Conservation (phyloP, 1,140 invertebrate species). For the Pteromalus puparum region DNA sequence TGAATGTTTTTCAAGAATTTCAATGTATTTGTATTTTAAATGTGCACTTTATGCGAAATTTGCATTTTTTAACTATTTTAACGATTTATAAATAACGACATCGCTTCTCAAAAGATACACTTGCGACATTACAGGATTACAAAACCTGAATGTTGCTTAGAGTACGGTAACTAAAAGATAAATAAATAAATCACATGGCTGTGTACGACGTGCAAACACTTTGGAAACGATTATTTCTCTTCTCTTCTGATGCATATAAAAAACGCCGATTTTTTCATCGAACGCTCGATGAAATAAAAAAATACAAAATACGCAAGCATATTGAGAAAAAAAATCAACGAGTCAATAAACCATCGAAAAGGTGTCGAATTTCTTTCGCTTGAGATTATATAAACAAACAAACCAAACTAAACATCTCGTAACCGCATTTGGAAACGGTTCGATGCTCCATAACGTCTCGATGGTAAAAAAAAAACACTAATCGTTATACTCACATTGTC, state of each 20-base stretch:
- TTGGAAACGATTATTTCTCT: background rate
- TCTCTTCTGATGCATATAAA: background rate
- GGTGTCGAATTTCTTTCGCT: conserved; percentile 25
- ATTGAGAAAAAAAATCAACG: background rate
- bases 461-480: conserved; percentile 1
- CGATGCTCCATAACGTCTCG: conserved; percentile 3
- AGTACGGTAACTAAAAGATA: background rate
- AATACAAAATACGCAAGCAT: background rate
- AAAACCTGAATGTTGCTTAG: background rate
- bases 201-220: background rate
- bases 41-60: background rate
- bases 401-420: background rate
- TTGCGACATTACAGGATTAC: background rate
- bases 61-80: background rate
- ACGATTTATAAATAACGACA: background rate
- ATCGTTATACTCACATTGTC: conserved; percentile 4
- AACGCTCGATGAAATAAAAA: background rate
- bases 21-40: background rate
- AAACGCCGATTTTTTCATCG: conserved; percentile 12
- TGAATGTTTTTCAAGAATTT: background rate
- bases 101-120: background rate
- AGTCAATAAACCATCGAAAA: conserved; percentile 32
- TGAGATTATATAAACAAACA: background rate
- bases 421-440: background rate
- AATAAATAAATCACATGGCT: background rate